Conservation (phyloP, 2,888 invertebrate genomes). For the Pherbina coryleti region DNA sequence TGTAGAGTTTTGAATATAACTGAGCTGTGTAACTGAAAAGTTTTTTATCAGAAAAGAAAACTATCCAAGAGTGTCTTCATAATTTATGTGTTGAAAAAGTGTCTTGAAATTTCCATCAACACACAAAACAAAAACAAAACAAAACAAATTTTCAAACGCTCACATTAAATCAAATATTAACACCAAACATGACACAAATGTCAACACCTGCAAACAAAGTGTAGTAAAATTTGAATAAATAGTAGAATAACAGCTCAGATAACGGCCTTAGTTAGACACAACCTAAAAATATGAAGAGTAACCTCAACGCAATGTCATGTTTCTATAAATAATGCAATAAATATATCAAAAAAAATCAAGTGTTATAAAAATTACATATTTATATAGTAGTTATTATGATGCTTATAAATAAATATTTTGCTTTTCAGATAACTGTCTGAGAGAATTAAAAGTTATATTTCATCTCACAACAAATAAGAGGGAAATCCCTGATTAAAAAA, state of each 20-base stretch:
- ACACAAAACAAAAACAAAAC: neutral
- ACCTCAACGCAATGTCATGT: neutral
- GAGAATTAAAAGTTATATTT: slow-evolving; percentile 2
- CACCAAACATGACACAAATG: neutral
- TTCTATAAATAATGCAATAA: slow-evolving; percentile 32
- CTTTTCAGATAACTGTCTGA: slow-evolving; percentile 13
- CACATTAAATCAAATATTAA: slow-evolving; percentile 3
- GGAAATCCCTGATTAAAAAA: slow-evolving; percentile 27
- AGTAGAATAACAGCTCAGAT: neutral
- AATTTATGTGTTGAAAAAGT: neutral
- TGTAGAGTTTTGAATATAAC: neutral
- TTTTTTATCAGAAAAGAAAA: neutral
- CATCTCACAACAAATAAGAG: slow-evolving; percentile 11
- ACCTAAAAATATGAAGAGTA: neutral
- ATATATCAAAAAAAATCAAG: slow-evolving; percentile 25
- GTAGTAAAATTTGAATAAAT: neutral
- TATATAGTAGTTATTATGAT: neutral
- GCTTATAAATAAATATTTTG: slow-evolving; percentile 7
- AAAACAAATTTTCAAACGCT: neutral
- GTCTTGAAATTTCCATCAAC: no score
- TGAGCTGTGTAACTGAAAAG: neutral
- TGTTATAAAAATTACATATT: neutral
- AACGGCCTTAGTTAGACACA: neutral
- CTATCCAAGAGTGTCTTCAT: neutral
- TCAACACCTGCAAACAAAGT: slow-evolving; percentile 9